Evolutionary conservation across 2,888 invertebrate genomes (phyloP), one percentile per base, ranked within the genome.

Genomic region (Agrochola circellaris): DNA sequence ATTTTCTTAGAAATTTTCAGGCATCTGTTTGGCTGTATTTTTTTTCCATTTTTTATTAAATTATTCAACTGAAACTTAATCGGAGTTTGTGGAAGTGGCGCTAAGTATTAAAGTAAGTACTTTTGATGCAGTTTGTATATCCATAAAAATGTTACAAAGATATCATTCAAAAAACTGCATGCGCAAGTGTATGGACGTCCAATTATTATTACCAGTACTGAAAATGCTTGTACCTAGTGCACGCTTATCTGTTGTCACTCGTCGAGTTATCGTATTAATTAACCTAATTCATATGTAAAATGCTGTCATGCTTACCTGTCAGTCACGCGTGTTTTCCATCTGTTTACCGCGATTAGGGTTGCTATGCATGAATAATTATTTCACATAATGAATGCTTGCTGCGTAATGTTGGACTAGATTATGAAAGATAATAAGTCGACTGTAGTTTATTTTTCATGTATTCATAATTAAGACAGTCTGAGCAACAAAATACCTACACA

Each of bases 271-370:
- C 78, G 79, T 82, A 85, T 81, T 87, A 87, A 87, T 85, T 87
- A 85, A 81, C 87, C 77, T 87, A 82, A 87, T 87, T 85, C 80
- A 81, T 79, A 81, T 79, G 87, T 82, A 82, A 87, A 87, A 83
- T 67, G 69, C 56, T 81, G 83, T 79, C 83, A 81, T 81, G 76
- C 77, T 77, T 75, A 81, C 78, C 79, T 87, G 78, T 81, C 77
- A 75, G 81, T 81, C 80, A 85, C 77, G 87, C 81, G 60, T 83
- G 78, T 85, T 87, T 82, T 83, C 69, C 54, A 75, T 69, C 30
- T 67, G 51, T 79, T 83, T 75, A 78, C 68, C 64, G 73, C 60
- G 71, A 73, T 78, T 83, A 77, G 73, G 79, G 82, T 73, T 84
- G 76, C 13, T 42, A 73, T 73, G 64, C 69, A 79, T 83, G 69